phyloP scores from a whole-genome alignment of 2,113 vertebrate species.

The Menura novaehollandiae region DNA sequence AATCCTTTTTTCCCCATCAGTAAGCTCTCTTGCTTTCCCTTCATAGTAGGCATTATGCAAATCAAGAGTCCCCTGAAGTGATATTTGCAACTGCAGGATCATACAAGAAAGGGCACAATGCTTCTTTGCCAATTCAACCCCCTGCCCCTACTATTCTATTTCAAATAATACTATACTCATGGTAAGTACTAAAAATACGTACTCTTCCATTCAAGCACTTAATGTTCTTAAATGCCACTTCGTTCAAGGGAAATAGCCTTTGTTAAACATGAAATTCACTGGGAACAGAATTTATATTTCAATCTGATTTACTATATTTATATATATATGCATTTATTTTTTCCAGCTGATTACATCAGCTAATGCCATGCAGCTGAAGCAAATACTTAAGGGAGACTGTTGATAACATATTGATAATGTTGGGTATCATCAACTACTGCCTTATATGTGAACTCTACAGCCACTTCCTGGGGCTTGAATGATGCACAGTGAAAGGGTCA shows the following conservation, averaged over 20 bases:
- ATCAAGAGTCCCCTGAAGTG: slow-evolving; percentile 59
- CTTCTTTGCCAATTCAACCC: slow-evolving; percentile 25
- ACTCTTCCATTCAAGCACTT: slow-evolving; percentile 36
- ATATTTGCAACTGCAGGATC: slow-evolving; percentile 50
- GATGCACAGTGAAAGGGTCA: background rate
- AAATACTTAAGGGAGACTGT: background rate
- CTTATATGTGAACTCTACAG: background rate
- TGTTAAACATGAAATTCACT: slow-evolving; percentile 30
- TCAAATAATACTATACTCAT: slow-evolving; percentile 20
- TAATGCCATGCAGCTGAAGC: background rate
- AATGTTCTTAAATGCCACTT: slow-evolving; percentile 56
- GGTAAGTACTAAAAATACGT: slow-evolving; percentile 51
- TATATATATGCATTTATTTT: background rate
- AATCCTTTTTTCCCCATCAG: slow-evolving; percentile 59
- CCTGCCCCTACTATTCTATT: slow-evolving; percentile 40
- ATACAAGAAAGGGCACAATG: slow-evolving; percentile 45
- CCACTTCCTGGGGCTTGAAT: background rate
- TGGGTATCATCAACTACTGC: background rate
- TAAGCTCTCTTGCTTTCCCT: slow-evolving; percentile 44
- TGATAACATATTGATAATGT: background rate
- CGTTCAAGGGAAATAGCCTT: slow-evolving; percentile 31
- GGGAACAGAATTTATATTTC: slow-evolving; percentile 18
- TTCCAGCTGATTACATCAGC: background rate
- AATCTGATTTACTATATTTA: background rate
- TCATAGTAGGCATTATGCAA: slow-evolving; percentile 60